A percentile compares a stretch with the other conserved stretches of the same genome.
phyloP scores from a whole-genome alignment of 2,797 vertebrate species.

The Tangara arthus region DNA sequence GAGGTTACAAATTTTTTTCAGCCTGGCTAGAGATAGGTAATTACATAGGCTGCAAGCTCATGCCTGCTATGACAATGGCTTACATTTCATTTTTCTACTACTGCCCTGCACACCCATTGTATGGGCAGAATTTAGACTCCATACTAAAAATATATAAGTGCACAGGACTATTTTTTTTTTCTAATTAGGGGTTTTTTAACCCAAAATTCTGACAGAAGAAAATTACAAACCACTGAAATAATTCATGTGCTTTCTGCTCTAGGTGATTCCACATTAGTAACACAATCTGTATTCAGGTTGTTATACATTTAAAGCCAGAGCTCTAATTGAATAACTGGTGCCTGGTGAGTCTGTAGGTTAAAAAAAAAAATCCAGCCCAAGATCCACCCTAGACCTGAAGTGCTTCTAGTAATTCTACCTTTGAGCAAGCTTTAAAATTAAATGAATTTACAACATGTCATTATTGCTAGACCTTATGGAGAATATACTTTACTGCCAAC shows the following conservation, averaged over 20 bases:
- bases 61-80: background rate
- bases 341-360: background rate
- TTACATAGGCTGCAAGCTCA: background rate
- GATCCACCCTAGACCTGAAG: background rate
- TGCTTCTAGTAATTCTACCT: background rate
- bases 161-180: background rate
- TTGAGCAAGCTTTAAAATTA: conserved; percentile 16
- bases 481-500: background rate
- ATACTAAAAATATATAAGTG: background rate
- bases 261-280: background rate
- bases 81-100: background rate
- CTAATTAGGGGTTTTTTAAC: accelerated
- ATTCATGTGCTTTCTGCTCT: background rate
- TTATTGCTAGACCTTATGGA: conserved; percentile 22
- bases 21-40: background rate
- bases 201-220: background rate
- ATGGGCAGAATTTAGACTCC: background rate
- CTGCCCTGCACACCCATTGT: background rate
- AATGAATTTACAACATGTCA: conserved; percentile 18
- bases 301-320: background rate
- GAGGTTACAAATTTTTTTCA: background rate
- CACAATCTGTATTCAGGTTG: background rate
- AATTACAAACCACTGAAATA: background rate
- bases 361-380: background rate
- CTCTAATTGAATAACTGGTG: background rate